These are phyloP conservation scores for Sinella curviseta DNA, from an alignment of 1,140 invertebrate species.

Conservation along the genomic window DNA sequence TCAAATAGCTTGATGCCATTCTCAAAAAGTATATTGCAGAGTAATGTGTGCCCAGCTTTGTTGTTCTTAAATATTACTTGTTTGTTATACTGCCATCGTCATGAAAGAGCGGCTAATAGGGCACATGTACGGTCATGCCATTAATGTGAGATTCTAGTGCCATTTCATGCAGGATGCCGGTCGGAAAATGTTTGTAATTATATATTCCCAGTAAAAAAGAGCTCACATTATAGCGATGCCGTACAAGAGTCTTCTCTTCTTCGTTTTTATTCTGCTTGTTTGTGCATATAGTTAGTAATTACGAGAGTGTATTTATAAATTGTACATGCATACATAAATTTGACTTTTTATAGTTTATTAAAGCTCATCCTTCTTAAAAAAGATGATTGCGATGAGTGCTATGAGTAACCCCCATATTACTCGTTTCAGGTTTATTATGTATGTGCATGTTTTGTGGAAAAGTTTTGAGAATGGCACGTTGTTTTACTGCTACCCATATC, in stretches of 20 bases:
- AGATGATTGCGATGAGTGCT: no score
- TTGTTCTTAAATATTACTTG: no score
- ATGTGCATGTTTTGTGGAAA: no score
- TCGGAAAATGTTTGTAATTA: background rate
- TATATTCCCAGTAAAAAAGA: background rate
- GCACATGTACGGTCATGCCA: background rate
- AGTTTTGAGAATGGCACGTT: no score
- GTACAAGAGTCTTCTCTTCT: background rate
- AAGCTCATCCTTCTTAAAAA: background rate
- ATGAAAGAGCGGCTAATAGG: background rate
- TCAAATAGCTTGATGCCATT: background rate
- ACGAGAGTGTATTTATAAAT: no score
- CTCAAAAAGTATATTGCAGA: no score
- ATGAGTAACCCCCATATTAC: no score
- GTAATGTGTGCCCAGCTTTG: no score
- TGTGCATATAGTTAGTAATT: background rate
- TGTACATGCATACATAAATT: background rate
- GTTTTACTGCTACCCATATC: no score
- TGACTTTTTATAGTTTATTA: background rate
- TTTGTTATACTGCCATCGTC: background rate
- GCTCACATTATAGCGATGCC: no score
- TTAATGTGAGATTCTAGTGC: background rate
- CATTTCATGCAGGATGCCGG: background rate
- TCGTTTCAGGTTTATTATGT: no score
- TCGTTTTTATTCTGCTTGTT: background rate